Conservation (phyloP, 2,113 vertebrate genomes). For the Sciurus niger region DNA sequence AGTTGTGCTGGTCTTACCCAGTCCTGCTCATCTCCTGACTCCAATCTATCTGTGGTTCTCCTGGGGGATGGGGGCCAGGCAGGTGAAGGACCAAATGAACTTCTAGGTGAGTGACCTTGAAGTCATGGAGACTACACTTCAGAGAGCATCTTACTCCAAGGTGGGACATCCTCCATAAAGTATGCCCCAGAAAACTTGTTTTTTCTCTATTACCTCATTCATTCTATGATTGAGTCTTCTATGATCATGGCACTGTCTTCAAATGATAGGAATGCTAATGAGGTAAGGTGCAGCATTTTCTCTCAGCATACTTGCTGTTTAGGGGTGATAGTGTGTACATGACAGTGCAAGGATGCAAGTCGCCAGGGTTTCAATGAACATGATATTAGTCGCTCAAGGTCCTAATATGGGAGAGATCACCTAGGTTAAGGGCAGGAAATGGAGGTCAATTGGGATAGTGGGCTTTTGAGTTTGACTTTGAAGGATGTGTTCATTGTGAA, state of each 20-base stretch:
- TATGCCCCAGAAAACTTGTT: neutral
- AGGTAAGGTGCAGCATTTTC: neutral
- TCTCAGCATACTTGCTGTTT: neutral
- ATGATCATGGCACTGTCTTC: neutral
- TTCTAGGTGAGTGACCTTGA: neutral
- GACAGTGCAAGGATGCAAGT: neutral
- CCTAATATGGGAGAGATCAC: neutral
- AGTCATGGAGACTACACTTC: neutral
- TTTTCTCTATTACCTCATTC: neutral
- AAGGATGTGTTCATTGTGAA: constrained; percentile 43
- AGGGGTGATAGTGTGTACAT: neutral
- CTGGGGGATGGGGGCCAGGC: fast-evolving
- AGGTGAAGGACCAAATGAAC: neutral
- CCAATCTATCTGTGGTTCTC: neutral
- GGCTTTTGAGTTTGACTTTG: constrained; percentile 44
- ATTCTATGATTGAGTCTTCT: neutral
- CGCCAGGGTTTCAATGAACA: neutral
- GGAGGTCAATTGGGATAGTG: neutral
- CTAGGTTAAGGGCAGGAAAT: neutral
- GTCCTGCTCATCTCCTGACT: neutral
- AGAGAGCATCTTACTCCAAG: neutral
- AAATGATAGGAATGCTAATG: neutral
- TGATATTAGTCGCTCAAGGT: neutral
- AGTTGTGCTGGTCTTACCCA: neutral
- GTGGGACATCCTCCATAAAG: neutral